Percentiles rank a stretch among this genome's conserved stretches.
Evolutionary conservation across 2,888 invertebrate species (phyloP).

Genomic region (Orchestes rusci): DNA sequence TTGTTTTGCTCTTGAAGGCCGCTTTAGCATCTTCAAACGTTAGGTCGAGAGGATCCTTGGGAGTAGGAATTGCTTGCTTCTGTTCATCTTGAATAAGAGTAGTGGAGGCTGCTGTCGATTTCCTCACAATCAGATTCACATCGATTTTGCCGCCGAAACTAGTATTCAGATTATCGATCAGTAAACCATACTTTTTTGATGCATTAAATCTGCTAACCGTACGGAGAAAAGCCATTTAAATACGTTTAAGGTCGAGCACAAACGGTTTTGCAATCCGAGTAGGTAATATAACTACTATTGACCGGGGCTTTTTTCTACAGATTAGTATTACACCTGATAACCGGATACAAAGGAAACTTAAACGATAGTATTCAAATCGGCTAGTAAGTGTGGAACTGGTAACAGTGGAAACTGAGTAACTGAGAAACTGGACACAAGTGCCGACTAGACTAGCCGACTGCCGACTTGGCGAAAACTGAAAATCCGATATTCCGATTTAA

Average conservation of each 20-base stretch:
- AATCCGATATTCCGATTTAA: too few relatives aligned
- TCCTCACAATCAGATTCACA: constrained; percentile 45
- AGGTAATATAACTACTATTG: too few relatives aligned
- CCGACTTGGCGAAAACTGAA: too few relatives aligned
- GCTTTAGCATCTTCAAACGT: constrained; percentile 82
- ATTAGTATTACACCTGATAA: too few relatives aligned
- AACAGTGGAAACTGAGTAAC: too few relatives aligned
- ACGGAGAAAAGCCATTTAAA: constrained; percentile 47
- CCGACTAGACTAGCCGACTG: too few relatives aligned
- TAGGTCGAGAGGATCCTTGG: constrained; percentile 56
- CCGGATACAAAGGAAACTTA: too few relatives aligned
- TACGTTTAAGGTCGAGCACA: constrained; percentile 15
- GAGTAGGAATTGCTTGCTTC: constrained; percentile 21
- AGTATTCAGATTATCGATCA: constrained; percentile 31
- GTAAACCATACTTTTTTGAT: constrained; percentile 41
- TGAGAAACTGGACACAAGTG: too few relatives aligned
- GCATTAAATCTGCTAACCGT: constrained; percentile 43
- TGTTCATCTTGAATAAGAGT: constrained; percentile 26
- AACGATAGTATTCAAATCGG: too few relatives aligned
- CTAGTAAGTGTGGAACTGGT: too few relatives aligned
- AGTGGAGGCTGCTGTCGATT: constrained; percentile 53
- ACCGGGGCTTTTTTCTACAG: too few relatives aligned
- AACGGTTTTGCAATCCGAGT: constrained; percentile 19
- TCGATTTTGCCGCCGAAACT: constrained; percentile 34
- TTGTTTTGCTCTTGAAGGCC: constrained; percentile 94